Base-by-base conservation (phyloP, 2,113 vertebrate genomes). In the Forbesichthys agassizii region DNA sequence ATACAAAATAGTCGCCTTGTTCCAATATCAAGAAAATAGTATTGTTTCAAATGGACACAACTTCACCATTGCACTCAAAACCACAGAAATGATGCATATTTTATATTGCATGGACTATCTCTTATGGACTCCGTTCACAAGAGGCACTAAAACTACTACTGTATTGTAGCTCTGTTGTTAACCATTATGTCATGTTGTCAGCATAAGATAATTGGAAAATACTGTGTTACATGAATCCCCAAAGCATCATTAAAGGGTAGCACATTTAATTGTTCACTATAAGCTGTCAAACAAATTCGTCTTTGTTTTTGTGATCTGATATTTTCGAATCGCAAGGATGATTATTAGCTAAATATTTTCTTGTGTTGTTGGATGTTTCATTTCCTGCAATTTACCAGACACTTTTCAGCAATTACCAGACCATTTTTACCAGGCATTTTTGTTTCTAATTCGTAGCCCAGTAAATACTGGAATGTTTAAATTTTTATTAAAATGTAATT, bases 301-400 rank as follows among this genome's bases (percentile, higher is more conserved):
- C 74, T 84, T 73, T 89, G 87, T 87, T 88, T 88, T 80, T 60
- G 54, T 0, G 4, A 64, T 64, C 11, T 70, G 57, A 78, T 80
- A 59, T 74, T 81, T 42, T 2, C 16, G 64, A 80, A 72, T 86
- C 55, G 66, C 61, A 12, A 1, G 51, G 60, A 54, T 9, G 71
- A 59, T 74, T 48, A 68, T 73, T 82, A 68, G 84, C 74, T 5
- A 52, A 52, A 16, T 1, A 72, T 61, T 64, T 78, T 86, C 83
- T 77, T 68, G 80, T 20, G 71, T 63, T 1, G 61, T 49, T 46
- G 49, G 67, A 73, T 66, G 69, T 68, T 80, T 71, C 71, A 79
- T 64, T 74, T 68, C 47, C 70, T 66, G 69, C 63, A 67, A 71
- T 82, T 27, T 75, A 69, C 72, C 73, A 61, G 48, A 11, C 74